Conservation (phyloP, 2,797 vertebrate genomes). For the Microctenopoma steveboyesi region DNA sequence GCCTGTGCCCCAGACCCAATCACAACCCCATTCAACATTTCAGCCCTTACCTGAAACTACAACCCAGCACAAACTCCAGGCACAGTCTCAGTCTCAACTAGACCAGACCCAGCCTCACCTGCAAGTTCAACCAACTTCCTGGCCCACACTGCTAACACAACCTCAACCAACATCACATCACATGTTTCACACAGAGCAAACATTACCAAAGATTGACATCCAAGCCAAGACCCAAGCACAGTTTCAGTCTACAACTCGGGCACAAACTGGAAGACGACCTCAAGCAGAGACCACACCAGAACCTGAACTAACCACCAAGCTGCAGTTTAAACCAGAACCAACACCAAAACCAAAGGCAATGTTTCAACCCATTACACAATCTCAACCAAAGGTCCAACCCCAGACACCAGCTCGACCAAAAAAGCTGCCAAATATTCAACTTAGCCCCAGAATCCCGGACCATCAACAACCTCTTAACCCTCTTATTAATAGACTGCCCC, state of each 20-base stretch:
- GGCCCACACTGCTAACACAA: conserved; percentile 9
- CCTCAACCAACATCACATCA: conserved; percentile 9
- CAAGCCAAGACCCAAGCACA: conserved; percentile 27
- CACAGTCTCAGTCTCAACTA: conserved; percentile 14
- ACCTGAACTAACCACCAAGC: conserved; percentile 7
- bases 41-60: neutral
- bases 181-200: conserved; percentile 21
- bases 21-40: neutral
- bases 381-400: neutral
- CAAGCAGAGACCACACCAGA: conserved; percentile 9
- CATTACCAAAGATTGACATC: conserved; percentile 6
- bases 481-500: neutral
- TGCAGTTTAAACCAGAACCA: conserved; percentile 9
- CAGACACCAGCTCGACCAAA: neutral
- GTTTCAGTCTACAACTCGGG: conserved; percentile 22
- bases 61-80: conserved; percentile 7
- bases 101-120: conserved; percentile 14
- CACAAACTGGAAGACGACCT: conserved; percentile 26
- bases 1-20: neutral
- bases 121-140: conserved; percentile 11
- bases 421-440: neutral
- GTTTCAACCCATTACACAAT: neutral
- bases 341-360: conserved; percentile 13
- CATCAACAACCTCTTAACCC: neutral
- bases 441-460: neutral